Evolutionary conservation across 2,888 invertebrate genomes (phyloP).

Genomic region (Erebia ligea): DNA sequence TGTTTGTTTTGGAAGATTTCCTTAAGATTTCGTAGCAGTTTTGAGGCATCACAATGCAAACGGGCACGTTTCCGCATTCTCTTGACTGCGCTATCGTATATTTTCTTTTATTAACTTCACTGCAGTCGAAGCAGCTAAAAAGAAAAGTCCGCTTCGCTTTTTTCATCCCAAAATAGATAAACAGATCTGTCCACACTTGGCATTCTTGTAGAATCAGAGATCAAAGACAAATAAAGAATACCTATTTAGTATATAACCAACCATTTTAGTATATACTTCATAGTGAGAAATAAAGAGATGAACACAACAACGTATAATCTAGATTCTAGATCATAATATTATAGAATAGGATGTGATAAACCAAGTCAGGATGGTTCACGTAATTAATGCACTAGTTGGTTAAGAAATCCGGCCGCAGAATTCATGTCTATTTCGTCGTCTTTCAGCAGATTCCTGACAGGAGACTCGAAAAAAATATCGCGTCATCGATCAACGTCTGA

Average conservation of each 20-base stretch:
- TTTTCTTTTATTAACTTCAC: conserved; percentile 21
- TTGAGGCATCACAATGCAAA: neutral
- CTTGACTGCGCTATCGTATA: conserved; percentile 2
- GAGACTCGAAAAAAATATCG: too few species aligned
- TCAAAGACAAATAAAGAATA: neutral
- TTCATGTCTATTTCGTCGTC: too few species aligned
- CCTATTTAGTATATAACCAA: neutral
- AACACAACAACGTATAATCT: too few species aligned
- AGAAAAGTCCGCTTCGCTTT: neutral
- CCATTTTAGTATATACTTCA: neutral
- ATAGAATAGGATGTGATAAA: too few species aligned
- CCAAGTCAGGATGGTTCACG: too few species aligned
- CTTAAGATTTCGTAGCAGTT: neutral
- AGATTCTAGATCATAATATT: too few species aligned
- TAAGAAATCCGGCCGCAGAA: too few species aligned
- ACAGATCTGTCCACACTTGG: neutral
- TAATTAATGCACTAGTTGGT: too few species aligned
- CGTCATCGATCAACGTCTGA: too few species aligned
- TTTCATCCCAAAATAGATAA: neutral
- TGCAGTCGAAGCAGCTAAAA: conserved; percentile 14
- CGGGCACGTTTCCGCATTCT: conserved; percentile 18
- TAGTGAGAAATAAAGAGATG: too few species aligned
- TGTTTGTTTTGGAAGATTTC: neutral
- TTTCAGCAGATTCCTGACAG: too few species aligned
- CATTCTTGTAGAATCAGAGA: neutral